These are phyloP conservation scores for Campoplex nolae DNA, from an alignment of 2,888 invertebrate genomes.

Conservation along the genomic window DNA sequence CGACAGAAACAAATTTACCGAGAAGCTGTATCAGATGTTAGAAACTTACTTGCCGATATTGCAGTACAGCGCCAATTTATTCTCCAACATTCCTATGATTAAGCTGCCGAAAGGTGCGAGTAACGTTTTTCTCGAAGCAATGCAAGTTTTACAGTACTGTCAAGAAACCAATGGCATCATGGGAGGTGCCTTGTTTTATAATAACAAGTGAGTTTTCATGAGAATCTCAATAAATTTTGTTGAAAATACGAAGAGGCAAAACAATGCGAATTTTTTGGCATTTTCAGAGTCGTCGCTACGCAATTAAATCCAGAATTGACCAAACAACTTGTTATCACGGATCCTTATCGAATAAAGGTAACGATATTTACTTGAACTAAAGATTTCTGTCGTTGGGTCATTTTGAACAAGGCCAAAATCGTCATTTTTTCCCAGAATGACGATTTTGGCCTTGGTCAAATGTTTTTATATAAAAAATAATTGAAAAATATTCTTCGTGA, in stretches of 20 bases:
- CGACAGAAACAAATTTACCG: slow-evolving; percentile 87
- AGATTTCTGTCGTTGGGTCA: background rate
- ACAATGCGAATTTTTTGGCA: slow-evolving; percentile 17
- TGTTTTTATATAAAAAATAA: background rate
- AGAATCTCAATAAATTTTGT: background rate
- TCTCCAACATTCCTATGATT: slow-evolving; percentile 92
- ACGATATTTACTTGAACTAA: slow-evolving; percentile 20
- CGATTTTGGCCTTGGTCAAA: too few relatives aligned
- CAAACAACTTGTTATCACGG: slow-evolving; percentile 92
- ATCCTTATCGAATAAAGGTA: slow-evolving; percentile 92
- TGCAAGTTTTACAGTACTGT: slow-evolving; percentile 94
- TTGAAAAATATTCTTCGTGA: background rate
- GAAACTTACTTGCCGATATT: slow-evolving; percentile 95
- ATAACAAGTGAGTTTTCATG: slow-evolving; percentile 91
- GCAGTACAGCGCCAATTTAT: slow-evolving; percentile 93
- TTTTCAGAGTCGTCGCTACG: slow-evolving; percentile 91
- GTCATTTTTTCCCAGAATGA: too few relatives aligned
- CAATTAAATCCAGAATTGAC: slow-evolving; percentile 90
- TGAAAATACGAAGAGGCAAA: background rate
- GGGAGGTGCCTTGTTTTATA: slow-evolving; percentile 94
- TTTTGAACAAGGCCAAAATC: background rate
- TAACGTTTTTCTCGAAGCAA: slow-evolving; percentile 94
- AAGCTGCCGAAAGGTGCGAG: slow-evolving; percentile 94
- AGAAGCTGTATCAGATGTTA: slow-evolving; percentile 93
- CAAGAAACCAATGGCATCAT: slow-evolving; percentile 92